Percentiles rank a stretch among this genome's conserved stretches.
Evolutionary conservation across 2,797 vertebrate species (phyloP).

Genomic region (Cottoperca gobio): DNA sequence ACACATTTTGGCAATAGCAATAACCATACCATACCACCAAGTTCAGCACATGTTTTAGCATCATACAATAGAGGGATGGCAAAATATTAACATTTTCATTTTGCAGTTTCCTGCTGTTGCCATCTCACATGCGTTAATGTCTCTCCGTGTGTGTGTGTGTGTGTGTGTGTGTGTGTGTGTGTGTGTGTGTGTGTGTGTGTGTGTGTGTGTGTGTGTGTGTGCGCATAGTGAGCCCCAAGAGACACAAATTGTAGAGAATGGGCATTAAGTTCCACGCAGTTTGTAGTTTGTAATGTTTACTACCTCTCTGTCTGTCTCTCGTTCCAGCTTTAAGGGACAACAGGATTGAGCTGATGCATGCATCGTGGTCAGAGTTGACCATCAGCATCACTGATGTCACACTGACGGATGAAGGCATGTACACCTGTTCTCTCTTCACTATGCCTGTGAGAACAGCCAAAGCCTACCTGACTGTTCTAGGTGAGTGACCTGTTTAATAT

Average conservation of each 20-base stretch:
- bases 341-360: constrained; percentile 95
- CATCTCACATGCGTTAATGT: background rate
- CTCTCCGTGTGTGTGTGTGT: background rate
- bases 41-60: constrained; percentile 2
- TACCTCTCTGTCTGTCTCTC: constrained; percentile 46
- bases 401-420: constrained; percentile 95
- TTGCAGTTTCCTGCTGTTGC: background rate
- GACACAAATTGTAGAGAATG: background rate
- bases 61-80: background rate
- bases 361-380: constrained; percentile 94
- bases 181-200: background rate
- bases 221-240: background rate
- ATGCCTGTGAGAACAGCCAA: constrained; percentile 99
- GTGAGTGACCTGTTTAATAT: constrained; percentile 82
- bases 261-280: background rate
- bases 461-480: constrained; percentile 96
- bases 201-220: background rate
- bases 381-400: constrained; percentile 96
- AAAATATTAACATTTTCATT: constrained; percentile 6
- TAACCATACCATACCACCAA: background rate
- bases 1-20: background rate
- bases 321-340: constrained; percentile 95
- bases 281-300: background rate
- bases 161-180: background rate
- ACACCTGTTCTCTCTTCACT: constrained; percentile 98